Percentiles rank a stretch among this genome's conserved stretches.
Evolutionary conservation across 2,113 vertebrate species (phyloP).

Genomic region (Acanthisitta chloris): DNA sequence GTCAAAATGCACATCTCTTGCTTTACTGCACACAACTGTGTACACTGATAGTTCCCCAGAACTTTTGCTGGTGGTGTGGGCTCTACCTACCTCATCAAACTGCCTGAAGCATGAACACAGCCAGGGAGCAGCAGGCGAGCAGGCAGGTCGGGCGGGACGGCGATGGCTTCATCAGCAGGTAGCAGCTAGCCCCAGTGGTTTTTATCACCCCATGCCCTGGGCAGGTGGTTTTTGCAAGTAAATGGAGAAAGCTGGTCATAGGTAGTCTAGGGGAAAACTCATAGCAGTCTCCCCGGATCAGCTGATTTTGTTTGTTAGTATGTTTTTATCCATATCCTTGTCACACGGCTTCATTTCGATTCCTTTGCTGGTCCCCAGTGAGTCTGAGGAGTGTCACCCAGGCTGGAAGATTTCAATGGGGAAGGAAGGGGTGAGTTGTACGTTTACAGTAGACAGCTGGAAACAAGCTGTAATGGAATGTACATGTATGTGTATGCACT

Average conservation of each 20-base stretch:
- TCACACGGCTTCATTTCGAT: background rate
- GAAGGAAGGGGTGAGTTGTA: too few species aligned
- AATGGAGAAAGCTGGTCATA: background rate
- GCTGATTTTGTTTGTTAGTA: background rate
- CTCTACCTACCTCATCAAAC: background rate
- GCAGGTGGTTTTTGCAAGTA: background rate
- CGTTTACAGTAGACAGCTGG: background rate
- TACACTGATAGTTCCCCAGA: background rate
- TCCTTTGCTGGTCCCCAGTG: rapidly evolving
- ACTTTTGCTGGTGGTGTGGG: background rate
- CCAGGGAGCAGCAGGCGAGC: too few species aligned
- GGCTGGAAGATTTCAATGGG: background rate
- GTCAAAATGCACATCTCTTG: background rate
- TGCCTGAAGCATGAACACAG: rapidly evolving
- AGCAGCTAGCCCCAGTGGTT: background rate
- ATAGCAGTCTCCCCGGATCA: rapidly evolving
- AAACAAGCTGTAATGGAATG: background rate
- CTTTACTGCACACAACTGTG: background rate
- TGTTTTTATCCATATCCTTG: background rate
- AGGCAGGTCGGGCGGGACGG: rapidly evolving
- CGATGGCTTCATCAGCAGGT: constrained; percentile 81
- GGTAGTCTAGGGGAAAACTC: background rate
- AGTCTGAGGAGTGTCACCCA: background rate
- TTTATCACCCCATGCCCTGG: background rate
- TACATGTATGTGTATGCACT: background rate